Percentiles rank a stretch among this genome's conserved stretches.
phyloP scores from a whole-genome alignment of 2,113 vertebrate species.

The Nematolebias whitei region DNA sequence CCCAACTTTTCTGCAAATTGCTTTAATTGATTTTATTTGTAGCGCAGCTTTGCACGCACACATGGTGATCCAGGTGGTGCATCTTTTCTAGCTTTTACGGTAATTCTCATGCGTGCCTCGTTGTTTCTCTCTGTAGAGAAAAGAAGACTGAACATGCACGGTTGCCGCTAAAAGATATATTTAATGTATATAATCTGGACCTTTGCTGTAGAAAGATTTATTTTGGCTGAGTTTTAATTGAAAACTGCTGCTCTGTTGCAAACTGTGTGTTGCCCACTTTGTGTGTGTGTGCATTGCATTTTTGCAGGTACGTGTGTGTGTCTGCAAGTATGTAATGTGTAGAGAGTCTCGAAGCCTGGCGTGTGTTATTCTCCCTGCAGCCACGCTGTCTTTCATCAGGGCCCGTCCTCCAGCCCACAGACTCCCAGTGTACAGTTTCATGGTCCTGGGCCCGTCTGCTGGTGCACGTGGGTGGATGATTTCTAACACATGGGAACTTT shows the following conservation, averaged over 20 bases:
- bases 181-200: too few relatives aligned
- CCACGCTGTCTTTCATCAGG: conserved; percentile 83
- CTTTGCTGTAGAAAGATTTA: too few relatives aligned
- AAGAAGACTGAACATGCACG: too few relatives aligned
- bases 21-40: too few relatives aligned
- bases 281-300: conserved; percentile 25
- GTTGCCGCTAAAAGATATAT: too few relatives aligned
- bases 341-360: conserved; percentile 72
- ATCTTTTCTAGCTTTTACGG: too few relatives aligned
- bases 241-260: conserved; percentile 24
- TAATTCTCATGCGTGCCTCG: too few relatives aligned
- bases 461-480: conserved; percentile 85
- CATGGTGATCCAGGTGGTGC: too few relatives aligned
- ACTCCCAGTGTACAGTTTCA: conserved; percentile 80
- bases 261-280: conserved; percentile 35
- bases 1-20: too few relatives aligned
- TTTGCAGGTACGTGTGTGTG: conserved; percentile 29
- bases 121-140: too few relatives aligned
- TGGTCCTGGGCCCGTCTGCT: conserved; percentile 73
- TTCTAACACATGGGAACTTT: conserved; percentile 84
- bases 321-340: conserved; percentile 43
- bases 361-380: conserved; percentile 77
- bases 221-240: too few relatives aligned
- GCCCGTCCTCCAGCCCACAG: conserved; percentile 73
- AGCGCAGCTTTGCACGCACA: too few relatives aligned